Base-by-base conservation (phyloP, 2,797 vertebrate species). In the Parauchenoglanis punctatus region DNA sequence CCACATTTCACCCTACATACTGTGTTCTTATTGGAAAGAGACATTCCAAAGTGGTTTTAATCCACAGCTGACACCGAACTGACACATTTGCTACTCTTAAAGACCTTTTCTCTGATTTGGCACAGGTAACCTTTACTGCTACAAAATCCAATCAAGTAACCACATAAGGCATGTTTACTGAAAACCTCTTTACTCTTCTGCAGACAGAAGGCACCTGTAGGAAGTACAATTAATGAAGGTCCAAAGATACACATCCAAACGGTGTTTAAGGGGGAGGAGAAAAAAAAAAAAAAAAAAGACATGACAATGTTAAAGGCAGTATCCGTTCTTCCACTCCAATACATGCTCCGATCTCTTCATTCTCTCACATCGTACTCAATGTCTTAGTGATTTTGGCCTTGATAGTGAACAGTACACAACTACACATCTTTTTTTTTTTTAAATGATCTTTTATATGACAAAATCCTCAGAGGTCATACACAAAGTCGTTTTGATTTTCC, bases 171-270 rank as follows among this genome's bases (percentile, higher is more conserved):
- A 70, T 25, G 52, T 70, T 68, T 83, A 70, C 58, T 44, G 75
- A 86, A 88, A 83, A 83, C 5, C 13, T n/a, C n/a, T 88, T 88
- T 91, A 91, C 92, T 94, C 85, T 85, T 87, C 88, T 89, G 85
- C 87, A 88, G 89, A 89, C 91, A 92, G 92, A 94, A 95, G 94
- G 92, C 93, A 94, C 93, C 88, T 92, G 90, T 85, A 91, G 86
- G 86, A 86, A 85, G 85, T 80, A 90, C 87, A 90, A 85, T 82
- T 85, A 83, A 70, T 63, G 44, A n/a, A 75, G 35, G 56, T 75
- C 67, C 44, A 68, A 85, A 83, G 23, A 83, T 46, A 78, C 65
- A 23, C 54, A 63, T 80, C 85, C 85, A 81, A 59, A 78, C 28
- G 18, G 17, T 56, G 31, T 67, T 40, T 28, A 76, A 23, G 20